Conservation (phyloP, 2,113 vertebrate species). For the Anguilla rostrata region DNA sequence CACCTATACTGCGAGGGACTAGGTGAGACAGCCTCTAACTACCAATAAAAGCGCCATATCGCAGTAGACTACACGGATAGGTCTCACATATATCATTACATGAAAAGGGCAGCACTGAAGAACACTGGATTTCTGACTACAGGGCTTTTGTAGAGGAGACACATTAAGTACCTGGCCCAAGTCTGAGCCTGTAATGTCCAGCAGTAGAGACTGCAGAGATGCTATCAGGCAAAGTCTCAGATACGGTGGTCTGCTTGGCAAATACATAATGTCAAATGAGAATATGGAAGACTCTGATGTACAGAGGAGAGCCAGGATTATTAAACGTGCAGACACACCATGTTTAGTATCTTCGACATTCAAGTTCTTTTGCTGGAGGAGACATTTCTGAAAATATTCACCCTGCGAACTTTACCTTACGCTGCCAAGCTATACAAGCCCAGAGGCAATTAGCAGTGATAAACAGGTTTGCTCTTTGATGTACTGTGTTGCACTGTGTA, state of each 20-base stretch:
- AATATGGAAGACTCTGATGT: background rate
- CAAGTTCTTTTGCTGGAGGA: background rate
- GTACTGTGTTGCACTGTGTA: background rate
- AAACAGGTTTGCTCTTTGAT: slow-evolving; percentile 16
- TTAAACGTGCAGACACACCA: background rate
- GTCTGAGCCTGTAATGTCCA: background rate
- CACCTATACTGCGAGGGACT: background rate
- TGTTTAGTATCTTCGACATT: background rate
- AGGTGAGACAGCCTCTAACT: background rate
- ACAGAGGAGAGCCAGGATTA: background rate
- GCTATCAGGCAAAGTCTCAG: background rate
- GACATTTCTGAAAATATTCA: background rate
- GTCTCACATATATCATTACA: background rate
- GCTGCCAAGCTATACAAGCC: slow-evolving; percentile 8
- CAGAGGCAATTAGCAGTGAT: slow-evolving; percentile 6
- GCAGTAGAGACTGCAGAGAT: background rate
- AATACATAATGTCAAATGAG: background rate
- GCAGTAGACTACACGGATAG: background rate
- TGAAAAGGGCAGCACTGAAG: background rate
- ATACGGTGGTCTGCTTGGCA: background rate
- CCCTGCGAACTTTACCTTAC: slow-evolving; percentile 4
- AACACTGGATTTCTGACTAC: background rate
- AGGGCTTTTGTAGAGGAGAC: background rate
- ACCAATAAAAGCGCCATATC: background rate
- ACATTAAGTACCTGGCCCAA: background rate